phyloP scores from a whole-genome alignment of 1,140 invertebrate genomes.

The Trichonephila inaurata region DNA sequence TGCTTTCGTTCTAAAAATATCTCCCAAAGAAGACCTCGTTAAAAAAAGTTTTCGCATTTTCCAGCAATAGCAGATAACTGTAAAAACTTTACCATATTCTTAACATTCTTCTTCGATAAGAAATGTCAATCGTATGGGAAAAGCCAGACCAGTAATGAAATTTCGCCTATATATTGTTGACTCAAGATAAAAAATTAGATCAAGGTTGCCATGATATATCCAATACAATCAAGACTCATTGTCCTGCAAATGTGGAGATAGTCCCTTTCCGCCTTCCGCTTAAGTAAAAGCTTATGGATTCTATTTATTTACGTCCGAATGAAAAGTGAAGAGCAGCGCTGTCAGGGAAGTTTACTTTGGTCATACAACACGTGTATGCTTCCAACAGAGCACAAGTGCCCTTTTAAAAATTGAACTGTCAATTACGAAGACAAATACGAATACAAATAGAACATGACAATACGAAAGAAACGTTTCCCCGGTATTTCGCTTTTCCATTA shows the following conservation, averaged over 20 bases:
- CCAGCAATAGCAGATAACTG: too few species aligned
- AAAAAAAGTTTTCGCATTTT: too few species aligned
- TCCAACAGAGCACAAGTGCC: constrained; percentile 54
- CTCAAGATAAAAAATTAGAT: constrained; percentile 33
- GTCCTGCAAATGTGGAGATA: constrained; percentile 64
- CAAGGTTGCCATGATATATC: constrained; percentile 10
- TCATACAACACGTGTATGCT: constrained; percentile 66
- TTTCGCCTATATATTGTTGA: constrained; percentile 9
- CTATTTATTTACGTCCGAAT: constrained; percentile 61
- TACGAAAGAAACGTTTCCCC: constrained; percentile 57
- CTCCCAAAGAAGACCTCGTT: too few species aligned
- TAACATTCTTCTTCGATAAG: background rate
- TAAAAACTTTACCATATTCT: background rate
- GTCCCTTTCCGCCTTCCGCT: constrained; percentile 33
- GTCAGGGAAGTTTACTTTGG: constrained; percentile 69
- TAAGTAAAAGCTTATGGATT: constrained; percentile 75
- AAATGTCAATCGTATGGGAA: background rate
- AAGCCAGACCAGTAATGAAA: constrained; percentile 45
- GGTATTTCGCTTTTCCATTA: constrained; percentile 60
- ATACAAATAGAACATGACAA: constrained; percentile 72
- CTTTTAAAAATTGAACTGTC: constrained; percentile 75
- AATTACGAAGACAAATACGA: constrained; percentile 75
- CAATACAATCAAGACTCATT: constrained; percentile 43
- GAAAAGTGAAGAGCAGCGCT: constrained; percentile 55
- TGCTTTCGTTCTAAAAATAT: too few species aligned